Conservation (phyloP, 2,113 vertebrate species). For the Sterrhoptilus dennistouni region DNA sequence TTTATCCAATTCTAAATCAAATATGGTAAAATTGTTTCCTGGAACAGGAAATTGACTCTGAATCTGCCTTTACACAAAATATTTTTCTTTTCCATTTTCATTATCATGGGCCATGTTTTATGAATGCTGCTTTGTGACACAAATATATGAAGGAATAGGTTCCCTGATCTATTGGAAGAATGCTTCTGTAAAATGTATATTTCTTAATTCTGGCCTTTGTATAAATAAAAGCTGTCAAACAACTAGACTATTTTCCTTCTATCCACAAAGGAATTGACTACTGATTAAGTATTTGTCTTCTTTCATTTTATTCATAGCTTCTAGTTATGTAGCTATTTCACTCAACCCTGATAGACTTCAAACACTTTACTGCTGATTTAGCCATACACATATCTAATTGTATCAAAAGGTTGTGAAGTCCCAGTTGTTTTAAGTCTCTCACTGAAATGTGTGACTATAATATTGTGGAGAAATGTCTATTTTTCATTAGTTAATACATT, state of each 20-base stretch:
- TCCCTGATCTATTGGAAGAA: background rate
- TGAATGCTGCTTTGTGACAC: background rate
- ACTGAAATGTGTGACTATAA: constrained; percentile 28
- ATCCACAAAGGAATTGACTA: background rate
- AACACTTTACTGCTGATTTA: constrained; percentile 42
- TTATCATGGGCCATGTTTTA: background rate
- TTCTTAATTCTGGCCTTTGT: constrained; percentile 5
- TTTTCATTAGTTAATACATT: constrained; percentile 59
- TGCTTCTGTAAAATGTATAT: background rate
- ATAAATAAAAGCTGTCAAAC: constrained; percentile 27
- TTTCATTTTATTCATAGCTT: constrained; percentile 5
- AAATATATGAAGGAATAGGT: background rate
- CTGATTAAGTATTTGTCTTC: constrained; percentile 10
- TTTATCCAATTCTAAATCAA: constrained; percentile 25
- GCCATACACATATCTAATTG: constrained; percentile 28
- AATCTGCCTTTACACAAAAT: background rate
- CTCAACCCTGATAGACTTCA: constrained; percentile 28
- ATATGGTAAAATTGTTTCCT: background rate
- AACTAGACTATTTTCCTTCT: background rate
- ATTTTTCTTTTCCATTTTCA: constrained; percentile 18
- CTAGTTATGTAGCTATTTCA: constrained; percentile 23
- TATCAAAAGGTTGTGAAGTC: constrained; percentile 27
- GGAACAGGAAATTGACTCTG: constrained; percentile 17
- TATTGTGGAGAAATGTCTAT: background rate
- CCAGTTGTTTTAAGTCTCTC: constrained; percentile 25